These are phyloP conservation scores for Ypsolopha sequella DNA, from an alignment of 2,888 invertebrate species.

Conservation along the genomic window DNA sequence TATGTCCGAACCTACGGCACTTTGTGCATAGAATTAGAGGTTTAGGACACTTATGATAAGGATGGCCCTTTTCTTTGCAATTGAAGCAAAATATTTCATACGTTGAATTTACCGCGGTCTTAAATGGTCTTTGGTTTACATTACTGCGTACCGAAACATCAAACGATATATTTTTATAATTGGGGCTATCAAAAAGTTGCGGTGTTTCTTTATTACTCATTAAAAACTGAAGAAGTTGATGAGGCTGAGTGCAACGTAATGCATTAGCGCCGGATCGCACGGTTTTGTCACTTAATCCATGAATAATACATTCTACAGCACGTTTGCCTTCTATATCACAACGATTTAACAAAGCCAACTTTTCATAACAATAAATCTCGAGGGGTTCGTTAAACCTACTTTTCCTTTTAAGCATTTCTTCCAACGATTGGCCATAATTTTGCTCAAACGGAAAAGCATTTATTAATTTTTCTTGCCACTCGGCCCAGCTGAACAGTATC, in stretches of 20 bases:
- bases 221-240: constrained; percentile 7
- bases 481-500: constrained; percentile 10
- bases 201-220: constrained; percentile 6
- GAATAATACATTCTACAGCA: too few species aligned
- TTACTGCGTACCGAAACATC: not conserved
- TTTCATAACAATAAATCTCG: constrained; percentile 11
- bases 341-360: constrained; percentile 8
- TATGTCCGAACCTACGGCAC: constrained; percentile 8
- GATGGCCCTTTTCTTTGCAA: constrained; percentile 14
- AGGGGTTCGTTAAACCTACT: constrained; percentile 7
- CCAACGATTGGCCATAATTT: constrained; percentile 10
- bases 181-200: not conserved
- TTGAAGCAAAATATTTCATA: constrained; percentile 9
- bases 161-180: constrained; percentile 2
- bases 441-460: constrained; percentile 15
- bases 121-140: not conserved
- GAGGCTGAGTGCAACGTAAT: constrained; percentile 5
- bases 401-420: constrained; percentile 11
- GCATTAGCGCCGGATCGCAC: constrained; percentile 10
- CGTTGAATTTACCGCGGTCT: not conserved
- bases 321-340: too few species aligned
- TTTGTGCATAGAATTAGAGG: constrained; percentile 9
- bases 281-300: too few species aligned
- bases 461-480: constrained; percentile 14
- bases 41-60: constrained; percentile 11